phyloP scores from a whole-genome alignment of 2,888 invertebrate species.

The Drosophila formosana region DNA sequence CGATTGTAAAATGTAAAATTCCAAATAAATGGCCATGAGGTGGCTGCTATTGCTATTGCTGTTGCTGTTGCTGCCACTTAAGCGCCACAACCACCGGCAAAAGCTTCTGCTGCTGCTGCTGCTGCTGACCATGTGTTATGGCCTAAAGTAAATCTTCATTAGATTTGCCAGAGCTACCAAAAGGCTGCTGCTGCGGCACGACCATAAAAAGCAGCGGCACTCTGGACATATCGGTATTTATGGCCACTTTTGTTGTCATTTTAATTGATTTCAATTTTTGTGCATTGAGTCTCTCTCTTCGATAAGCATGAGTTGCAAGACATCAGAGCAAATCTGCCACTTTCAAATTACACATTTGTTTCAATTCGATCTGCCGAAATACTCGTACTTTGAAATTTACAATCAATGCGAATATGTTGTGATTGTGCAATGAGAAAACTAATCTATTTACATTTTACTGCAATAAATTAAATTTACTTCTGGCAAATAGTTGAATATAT shows the following conservation, averaged over 20 bases:
- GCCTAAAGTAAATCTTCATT: slow-evolving; percentile 84
- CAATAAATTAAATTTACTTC: slow-evolving; percentile 3
- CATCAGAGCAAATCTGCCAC: slow-evolving; percentile 20
- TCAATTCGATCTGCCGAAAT: slow-evolving; percentile 28
- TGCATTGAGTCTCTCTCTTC: slow-evolving; percentile 47
- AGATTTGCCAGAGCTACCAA: slow-evolving; percentile 82
- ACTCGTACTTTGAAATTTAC: slow-evolving; percentile 30
- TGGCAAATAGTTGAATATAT: neutral
- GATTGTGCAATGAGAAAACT: slow-evolving; percentile 10
- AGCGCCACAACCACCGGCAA: slow-evolving; percentile 49
- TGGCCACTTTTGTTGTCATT: slow-evolving; percentile 77
- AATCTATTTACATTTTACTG: slow-evolving; percentile 6
- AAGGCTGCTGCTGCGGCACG: slow-evolving; percentile 38
- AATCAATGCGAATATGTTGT: slow-evolving; percentile 31
- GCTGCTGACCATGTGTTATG: slow-evolving; percentile 70
- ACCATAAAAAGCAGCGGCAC: slow-evolving; percentile 63
- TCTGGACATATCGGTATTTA: slow-evolving; percentile 67
- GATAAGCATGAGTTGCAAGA: slow-evolving; percentile 71
- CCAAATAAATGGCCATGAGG: slow-evolving; percentile 77
- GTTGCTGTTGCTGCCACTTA: slow-evolving; percentile 62
- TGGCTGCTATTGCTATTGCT: slow-evolving; percentile 28
- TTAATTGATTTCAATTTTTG: slow-evolving; percentile 79
- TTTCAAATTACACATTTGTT: slow-evolving; percentile 21
- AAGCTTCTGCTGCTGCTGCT: slow-evolving; percentile 9
- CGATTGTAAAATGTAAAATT: slow-evolving; percentile 80